Evolutionary conservation across 2,888 invertebrate genomes (phyloP).

Genomic region (Allacma fusca): DNA sequence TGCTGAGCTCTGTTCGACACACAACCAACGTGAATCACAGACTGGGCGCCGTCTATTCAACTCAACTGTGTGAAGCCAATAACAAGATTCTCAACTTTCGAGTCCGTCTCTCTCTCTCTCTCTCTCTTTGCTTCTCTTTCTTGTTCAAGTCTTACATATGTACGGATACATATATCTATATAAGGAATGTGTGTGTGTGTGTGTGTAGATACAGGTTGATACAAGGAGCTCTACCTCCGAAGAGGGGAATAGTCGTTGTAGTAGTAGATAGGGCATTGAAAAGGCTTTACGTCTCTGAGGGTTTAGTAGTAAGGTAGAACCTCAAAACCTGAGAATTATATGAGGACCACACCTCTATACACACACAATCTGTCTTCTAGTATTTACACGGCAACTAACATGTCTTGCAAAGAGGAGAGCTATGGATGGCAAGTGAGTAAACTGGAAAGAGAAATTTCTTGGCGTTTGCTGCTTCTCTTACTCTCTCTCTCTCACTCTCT

Average conservation of each 20-base stretch:
- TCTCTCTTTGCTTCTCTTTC: neutral
- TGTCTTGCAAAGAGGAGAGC: neutral
- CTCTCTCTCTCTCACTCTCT: neutral
- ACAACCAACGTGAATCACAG: constrained; percentile 2
- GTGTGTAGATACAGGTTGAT: neutral
- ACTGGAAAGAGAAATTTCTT: constrained; percentile 16
- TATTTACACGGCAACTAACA: constrained; percentile 26
- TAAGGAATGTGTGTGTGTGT: neutral
- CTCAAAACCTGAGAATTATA: constrained; percentile 6
- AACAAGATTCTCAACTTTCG: constrained; percentile 61
- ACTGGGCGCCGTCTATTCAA: constrained; percentile 42
- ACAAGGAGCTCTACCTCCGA: neutral
- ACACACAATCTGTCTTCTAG: constrained; percentile 14
- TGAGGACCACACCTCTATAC: constrained; percentile 4
- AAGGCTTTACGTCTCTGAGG: neutral
- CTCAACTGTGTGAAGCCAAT: constrained; percentile 56
- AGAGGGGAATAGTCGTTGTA: no score
- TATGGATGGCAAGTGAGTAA: constrained; percentile 12
- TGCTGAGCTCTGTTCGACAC: constrained; percentile 25
- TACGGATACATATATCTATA: no score
- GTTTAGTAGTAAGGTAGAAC: neutral
- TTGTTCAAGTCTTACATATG: neutral
- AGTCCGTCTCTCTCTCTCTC: constrained; percentile 23
- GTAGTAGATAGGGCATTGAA: neutral
- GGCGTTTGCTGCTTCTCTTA: constrained; percentile 1